Base-by-base conservation (phyloP, 2,888 invertebrate species). In the Ormia ochracea region DNA sequence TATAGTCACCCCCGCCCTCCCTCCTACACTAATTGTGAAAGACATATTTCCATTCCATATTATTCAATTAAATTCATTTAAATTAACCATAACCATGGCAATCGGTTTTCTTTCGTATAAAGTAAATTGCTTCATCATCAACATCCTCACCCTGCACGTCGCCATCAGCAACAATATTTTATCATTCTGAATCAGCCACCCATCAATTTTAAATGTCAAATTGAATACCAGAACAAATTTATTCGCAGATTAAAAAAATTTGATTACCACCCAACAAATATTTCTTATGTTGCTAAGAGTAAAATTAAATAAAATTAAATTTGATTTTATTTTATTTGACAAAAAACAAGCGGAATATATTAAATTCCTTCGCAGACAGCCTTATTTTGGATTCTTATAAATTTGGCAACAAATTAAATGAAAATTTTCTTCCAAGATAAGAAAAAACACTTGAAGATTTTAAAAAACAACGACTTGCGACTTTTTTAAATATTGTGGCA, bases 211-310 rank as follows among this genome's bases (percentile, higher is more conserved):
- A n/a, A 76, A 73, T 43, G 63, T 73, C 63, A 76, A 80, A 68
- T 76, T 73, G 50, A 72, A 68, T 76, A 73, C 72, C 76, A 66
- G 58, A 63, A 72, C 68, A 72, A 76, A 76, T 76, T n/a, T 73
- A 76, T 80, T 76, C 73, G 33, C 50, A 65, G 38, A 66, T 48
- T 43, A 36, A 59, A 61, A 23, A 41, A 59, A 65, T 65, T 79
- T 36, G 17, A 17, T 61, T 66, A 54, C 36, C 17, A 52, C 19
- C n/a, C 4, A 36, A 14, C 9, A 31, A 63, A 23, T 41, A 23
- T 1, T 21, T 59, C 50, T 31, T 38, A 10, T 10, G 12, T 14
- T 36, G n/a, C n/a, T 48, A 26, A 48, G 23, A 26, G 4, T 38
- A 36, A 4, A 12, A 38, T 10, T 74, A 52, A 73, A 74, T 80